Evolutionary conservation across 2,797 vertebrate genomes (phyloP).

Genomic region (Numenius phaeopus): DNA sequence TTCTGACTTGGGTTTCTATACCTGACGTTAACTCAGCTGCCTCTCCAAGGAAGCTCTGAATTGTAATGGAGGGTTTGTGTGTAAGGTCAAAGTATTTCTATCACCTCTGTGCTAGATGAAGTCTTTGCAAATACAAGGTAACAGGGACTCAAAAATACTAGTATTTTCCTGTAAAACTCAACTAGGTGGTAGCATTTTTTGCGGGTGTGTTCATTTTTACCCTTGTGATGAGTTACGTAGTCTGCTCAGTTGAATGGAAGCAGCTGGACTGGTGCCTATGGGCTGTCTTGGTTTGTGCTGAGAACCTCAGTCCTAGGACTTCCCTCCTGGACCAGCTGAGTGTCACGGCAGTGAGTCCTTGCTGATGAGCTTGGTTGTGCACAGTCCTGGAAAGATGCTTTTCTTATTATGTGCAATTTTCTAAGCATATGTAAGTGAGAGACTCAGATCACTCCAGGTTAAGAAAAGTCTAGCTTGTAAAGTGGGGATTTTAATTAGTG

Average conservation of each 20-base stretch:
- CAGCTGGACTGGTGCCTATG: background rate
- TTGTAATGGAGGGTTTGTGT: background rate
- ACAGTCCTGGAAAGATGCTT: background rate
- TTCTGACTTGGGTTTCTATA: constrained; percentile 17
- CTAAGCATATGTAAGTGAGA: background rate
- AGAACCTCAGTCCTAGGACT: background rate
- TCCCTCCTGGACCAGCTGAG: background rate
- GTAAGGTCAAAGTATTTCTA: background rate
- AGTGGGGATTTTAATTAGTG: background rate
- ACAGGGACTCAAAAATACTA: background rate
- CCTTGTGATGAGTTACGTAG: background rate
- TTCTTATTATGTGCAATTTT: background rate
- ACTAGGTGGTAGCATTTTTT: background rate
- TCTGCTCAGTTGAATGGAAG: background rate
- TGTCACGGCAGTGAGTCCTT: background rate
- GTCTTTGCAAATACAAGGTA: background rate
- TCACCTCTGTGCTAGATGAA: background rate
- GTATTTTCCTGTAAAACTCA: background rate
- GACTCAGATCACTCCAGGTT: background rate
- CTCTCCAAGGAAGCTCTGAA: background rate
- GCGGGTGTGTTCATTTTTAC: background rate
- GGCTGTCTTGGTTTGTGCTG: background rate
- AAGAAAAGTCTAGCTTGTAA: background rate
- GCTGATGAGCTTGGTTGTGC: background rate
- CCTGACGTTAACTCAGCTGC: constrained; percentile 4